Base-by-base conservation (phyloP, 2,888 invertebrate species). In the Chrysopilus asiliformis region DNA sequence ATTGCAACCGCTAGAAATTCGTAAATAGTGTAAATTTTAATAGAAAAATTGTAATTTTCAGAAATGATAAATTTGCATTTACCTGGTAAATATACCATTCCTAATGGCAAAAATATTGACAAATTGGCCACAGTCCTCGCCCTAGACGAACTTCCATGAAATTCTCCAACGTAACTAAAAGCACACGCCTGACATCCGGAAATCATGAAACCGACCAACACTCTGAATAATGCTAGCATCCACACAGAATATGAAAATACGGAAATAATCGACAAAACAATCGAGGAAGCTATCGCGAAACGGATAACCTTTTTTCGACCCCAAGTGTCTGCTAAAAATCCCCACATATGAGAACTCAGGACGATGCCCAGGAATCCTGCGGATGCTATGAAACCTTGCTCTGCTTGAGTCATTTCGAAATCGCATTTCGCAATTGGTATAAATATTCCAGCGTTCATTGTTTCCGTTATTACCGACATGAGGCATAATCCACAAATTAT, bases 321-420 rank as follows among this genome's bases (percentile, higher is more conserved):
- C 40, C 71, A 32, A 0, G 75, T 74, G 58, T 89, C 87, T 0
- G 84, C 81, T 43, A 84, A 56, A 44, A 77, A 71, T 27, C 87
- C 86, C 83, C 86, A 83, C 36, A 83, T 60, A 60, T 80, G 79
- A 0, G 83, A 79, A 34, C 84, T 84, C 16, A 77, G 48, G 18
- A 77, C 75, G 22, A 79, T 75, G 45, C 79, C 79, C 39, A 76
- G 55, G 48, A 77, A 79, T 2, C 75, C 74, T 33, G 75, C 69
- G 3, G 77, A 75, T 8, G 73, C 72, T 1, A 79, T 56, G 52
- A 76, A 61, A 0, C 78, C 77, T 47, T 77, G 70, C 47, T 74
- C 68, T 10, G 65, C 55, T 34, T 74, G 53, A n/a, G 68, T 66
- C n/a, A 79, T 63, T 2, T 66, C 52, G 18, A 79, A 58, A 53